Evolutionary conservation across 2,113 vertebrate species (phyloP), one percentile per base, ranked within the genome.

Genomic region (Lasiurus cinereus): DNA sequence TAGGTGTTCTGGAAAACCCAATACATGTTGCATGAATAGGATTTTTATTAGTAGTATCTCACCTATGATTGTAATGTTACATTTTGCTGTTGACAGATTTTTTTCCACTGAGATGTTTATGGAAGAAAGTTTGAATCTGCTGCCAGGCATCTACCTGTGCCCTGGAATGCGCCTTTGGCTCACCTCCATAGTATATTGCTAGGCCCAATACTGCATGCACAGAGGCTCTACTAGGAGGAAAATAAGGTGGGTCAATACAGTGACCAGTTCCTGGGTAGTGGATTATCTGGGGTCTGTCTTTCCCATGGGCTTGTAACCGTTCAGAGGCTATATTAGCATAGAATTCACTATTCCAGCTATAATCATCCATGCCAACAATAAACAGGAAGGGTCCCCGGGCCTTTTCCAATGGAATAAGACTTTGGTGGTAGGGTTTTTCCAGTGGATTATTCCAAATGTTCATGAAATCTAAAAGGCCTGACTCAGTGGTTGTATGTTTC

Each of bases 91-190:
- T 52, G 76, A 76, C 39, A 84, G 16, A 27, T 39, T 76, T 88
- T 64, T 96, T 87, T 74, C 73, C 50, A 91, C 46, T 94, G 90
- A 98, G 97, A 59, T 98, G 66, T 70, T 97, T 97, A 19, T 73
- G 97, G 92, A 98, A 98, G 97, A 99, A 99, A 73, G 88, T 96
- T 95, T 97, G 98, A 93, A 99, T 98, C 92, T 97, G 97, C 31
- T 94, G 86, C 99, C 99, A 99, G 29, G 97, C 97, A 83, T 99
- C 98, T 88, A 98, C 89, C 95, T 99, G 98, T 83, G 99, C 98
- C 43, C 97, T 97, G 48, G 97, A 94, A 16, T 99, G 97, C 92
- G 97, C 93, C 94, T 96, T 96, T n/a, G 97, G 95, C 94, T 99
- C 98, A 31, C 98, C 99, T 69, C 99, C 99, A 92, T 98, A 97